A percentile compares a stretch with the other conserved stretches of the same genome.
Conservation (phyloP, 2,797 vertebrate species). For the Columba guinea region DNA sequence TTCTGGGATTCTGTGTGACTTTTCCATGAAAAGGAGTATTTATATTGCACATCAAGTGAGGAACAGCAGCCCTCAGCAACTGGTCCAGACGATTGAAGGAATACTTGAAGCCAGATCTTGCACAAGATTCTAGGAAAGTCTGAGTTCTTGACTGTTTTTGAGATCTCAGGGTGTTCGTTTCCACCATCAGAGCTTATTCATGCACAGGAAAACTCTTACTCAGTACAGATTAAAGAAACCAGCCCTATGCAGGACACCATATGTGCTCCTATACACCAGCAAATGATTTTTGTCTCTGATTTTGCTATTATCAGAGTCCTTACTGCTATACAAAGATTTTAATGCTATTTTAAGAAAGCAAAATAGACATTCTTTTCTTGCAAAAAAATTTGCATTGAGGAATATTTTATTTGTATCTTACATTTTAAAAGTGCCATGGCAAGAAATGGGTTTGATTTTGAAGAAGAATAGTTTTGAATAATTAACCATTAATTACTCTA, state of each 20-base stretch:
- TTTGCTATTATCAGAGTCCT: background rate
- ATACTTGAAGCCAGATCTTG: background rate
- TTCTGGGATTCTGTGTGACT: background rate
- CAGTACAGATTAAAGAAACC: background rate
- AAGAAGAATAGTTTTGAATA: conserved; percentile 81
- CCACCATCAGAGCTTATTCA: background rate
- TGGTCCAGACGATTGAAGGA: background rate
- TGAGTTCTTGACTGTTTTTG: background rate
- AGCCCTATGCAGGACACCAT: background rate
- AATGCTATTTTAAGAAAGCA: conserved; percentile 61
- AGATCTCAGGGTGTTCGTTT: background rate
- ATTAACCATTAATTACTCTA: conserved; percentile 87
- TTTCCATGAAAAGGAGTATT: background rate
- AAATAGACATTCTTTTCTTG: conserved; percentile 40
- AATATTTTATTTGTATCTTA: conserved; percentile 82
- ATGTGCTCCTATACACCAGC: background rate
- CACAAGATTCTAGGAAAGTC: background rate
- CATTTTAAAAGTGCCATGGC: conserved; percentile 76
- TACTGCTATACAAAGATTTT: conserved; percentile 31
- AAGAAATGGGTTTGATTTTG: conserved; percentile 72
- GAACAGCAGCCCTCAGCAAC: background rate
- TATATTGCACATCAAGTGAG: accelerated
- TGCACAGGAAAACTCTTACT: background rate
- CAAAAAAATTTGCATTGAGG: conserved; percentile 65
- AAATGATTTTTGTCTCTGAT: background rate